These are phyloP conservation scores for Thrips palmi DNA, from an alignment of 1,140 invertebrate species.

Conservation along the genomic window DNA sequence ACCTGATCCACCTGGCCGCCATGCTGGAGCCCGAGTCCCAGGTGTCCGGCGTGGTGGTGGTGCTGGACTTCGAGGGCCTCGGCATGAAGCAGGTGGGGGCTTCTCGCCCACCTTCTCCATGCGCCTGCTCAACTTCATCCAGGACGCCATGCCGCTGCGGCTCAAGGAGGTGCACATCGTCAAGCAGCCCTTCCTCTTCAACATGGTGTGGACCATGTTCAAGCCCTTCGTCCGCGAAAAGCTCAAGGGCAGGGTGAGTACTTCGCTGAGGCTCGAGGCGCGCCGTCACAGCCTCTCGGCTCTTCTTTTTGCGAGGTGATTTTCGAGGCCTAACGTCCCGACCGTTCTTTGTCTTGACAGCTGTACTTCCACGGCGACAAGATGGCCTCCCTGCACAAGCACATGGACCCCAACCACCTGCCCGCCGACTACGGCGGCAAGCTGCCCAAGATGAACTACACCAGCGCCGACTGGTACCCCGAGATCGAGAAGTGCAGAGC, in stretches of 20 bases:
- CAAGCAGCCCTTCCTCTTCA: constrained; percentile 76
- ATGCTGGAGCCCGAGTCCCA: constrained; percentile 53
- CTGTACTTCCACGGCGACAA: constrained; percentile 61
- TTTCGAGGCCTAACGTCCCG: not conserved
- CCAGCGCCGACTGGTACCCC: constrained; percentile 51
- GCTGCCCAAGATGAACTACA: constrained; percentile 53
- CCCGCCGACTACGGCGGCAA: constrained; percentile 57
- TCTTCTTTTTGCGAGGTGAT: not conserved
- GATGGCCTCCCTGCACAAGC: constrained; percentile 47
- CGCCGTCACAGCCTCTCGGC: not conserved
- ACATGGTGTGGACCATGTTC: constrained; percentile 71
- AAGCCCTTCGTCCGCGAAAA: constrained; percentile 76
- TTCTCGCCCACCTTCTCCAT: constrained; percentile 53
- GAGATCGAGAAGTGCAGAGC: constrained; percentile 36
- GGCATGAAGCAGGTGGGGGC: constrained; percentile 48
- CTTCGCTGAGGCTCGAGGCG: not conserved
- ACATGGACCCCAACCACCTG: constrained; percentile 42
- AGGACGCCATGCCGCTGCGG: constrained; percentile 73
- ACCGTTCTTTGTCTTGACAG: constrained; percentile 24
- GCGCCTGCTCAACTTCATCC: constrained; percentile 56
- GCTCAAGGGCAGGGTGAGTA: constrained; percentile 53
- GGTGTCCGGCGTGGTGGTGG: constrained; percentile 45
- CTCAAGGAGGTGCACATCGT: constrained; percentile 82
- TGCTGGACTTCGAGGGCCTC: constrained; percentile 64
- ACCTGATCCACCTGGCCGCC: constrained; percentile 54